These are phyloP conservation scores for Lasioglossum calceatum DNA, from an alignment of 2,888 invertebrate genomes.

Conservation along the genomic window DNA sequence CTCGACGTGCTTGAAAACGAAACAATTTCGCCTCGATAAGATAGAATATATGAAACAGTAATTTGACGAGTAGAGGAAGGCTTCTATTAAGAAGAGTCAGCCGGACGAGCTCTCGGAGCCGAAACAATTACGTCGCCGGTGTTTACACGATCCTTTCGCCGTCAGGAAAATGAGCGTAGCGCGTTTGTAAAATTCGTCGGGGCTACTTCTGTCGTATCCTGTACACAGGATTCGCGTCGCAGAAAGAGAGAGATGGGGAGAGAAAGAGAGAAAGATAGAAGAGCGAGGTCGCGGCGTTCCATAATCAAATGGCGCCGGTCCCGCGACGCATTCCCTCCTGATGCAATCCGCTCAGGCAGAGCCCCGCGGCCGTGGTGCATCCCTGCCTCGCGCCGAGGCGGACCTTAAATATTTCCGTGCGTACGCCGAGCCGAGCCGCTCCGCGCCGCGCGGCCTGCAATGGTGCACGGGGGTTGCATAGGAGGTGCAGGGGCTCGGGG, in stretches of 20 bases:
- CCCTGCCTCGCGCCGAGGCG: conserved; percentile 52
- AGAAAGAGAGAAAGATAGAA: background rate
- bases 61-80: background rate
- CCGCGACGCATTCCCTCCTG: conserved; percentile 33
- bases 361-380: conserved; percentile 39
- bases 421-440: conserved; percentile 34
- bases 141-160: conserved; percentile 14
- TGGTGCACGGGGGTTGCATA: background rate
- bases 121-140: background rate
- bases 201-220: conserved; percentile 4
- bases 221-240: background rate
- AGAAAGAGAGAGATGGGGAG: background rate
- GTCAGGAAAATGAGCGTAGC: conserved; percentile 2
- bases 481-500: background rate
- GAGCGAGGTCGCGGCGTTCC: conserved; percentile 7
- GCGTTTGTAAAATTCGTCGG: conserved; percentile 1
- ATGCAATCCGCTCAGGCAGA: conserved; percentile 44
- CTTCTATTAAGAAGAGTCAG: background rate
- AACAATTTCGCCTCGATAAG: background rate
- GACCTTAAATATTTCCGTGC: conserved; percentile 72
- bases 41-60: background rate
- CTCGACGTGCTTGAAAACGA: background rate
- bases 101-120: background rate
- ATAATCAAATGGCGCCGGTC: conserved; percentile 41
- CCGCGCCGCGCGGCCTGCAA: background rate